Evolutionary conservation across 1,140 invertebrate species (phyloP).

Genomic region (Drosophila yakuba): DNA sequence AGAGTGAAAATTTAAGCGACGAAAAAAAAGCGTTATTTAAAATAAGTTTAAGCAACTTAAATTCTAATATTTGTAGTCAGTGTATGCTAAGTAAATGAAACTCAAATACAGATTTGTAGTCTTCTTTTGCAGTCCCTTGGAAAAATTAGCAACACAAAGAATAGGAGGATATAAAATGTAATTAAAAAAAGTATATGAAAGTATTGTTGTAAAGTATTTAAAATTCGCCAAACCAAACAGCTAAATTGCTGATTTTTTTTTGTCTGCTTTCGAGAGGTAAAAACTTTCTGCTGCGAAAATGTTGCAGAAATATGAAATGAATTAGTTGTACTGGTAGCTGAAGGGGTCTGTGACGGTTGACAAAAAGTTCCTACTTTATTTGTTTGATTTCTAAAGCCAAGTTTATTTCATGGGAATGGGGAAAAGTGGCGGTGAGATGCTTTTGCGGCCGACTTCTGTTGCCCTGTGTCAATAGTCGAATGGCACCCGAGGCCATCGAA

Average conservation of each 20-base stretch:
- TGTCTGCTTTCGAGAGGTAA: constrained; percentile 12
- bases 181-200: too few species aligned
- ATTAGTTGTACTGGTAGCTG: constrained; percentile 64
- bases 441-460: constrained; percentile 14
- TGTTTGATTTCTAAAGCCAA: constrained; percentile 67
- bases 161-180: too few species aligned
- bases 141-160: too few species aligned
- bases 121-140: too few species aligned
- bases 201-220: not conserved
- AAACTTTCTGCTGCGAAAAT: constrained; percentile 61
- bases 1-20: not conserved
- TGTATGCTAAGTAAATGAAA: not conserved
- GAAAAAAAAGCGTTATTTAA: not conserved
- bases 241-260: constrained; percentile 1
- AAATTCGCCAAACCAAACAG: not conserved
- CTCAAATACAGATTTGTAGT: too few species aligned
- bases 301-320: constrained; percentile 81
- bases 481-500: constrained; percentile 34
- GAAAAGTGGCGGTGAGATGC: not conserved
- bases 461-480: constrained; percentile 51
- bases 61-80: too few species aligned
- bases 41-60: not conserved
- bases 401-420: constrained; percentile 9
- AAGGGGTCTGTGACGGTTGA: constrained; percentile 39
- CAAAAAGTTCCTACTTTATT: constrained; percentile 68